Base-by-base conservation (phyloP, 2,888 invertebrate species). In the Cremastinae sp. region DNA sequence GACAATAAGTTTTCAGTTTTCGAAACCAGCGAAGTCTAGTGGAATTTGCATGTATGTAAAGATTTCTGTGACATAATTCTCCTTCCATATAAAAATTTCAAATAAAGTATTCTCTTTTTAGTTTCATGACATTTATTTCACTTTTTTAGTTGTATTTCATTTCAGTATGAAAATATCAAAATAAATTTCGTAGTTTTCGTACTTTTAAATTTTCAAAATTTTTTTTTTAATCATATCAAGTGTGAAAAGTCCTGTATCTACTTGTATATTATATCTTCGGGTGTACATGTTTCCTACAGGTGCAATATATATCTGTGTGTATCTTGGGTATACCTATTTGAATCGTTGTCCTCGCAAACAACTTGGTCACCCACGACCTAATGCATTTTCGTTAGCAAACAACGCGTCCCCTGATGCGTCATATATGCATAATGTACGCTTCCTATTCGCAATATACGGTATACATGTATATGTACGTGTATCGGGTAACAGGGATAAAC, bases 321-420 rank as follows among this genome's bases (percentile, higher is more conserved):
- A 75, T 64, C 47, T 71, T 59, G 43, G 65, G 74, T 73, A 80
- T 75, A 80, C 78, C 76, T 47, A 77, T 80, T 75, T 73, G 76
- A 78, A 78, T 77, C 74, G 74, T 80, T 78, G 74, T 73, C 47
- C 66, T 69, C 65, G 78, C 74, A 80, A 80, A 80, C 79, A 80
- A 62, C 76, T 77, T 66, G 70, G 75, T 75, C 66, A 53, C 58
- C 65, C 64, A 61, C 62, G 62, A 69, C 70, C 79, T 80, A 80
- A 80, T 80, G 78, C 72, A 69, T 78, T 73, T 70, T 73, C 62
- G 75, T 68, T 61, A 53, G 75, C 64, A 69, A 69, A 75, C 62
- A 71, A 45, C 58, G 70, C 39, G 18, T 72, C 35, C 55, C 47
- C 16, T 12, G 28, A 75, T 56, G 37, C 45, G 28, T 12, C 61